A percentile compares a stretch with the other conserved stretches of the same genome.
Conservation (phyloP, 2,113 vertebrate species). For the Oxyruncus cristatus region DNA sequence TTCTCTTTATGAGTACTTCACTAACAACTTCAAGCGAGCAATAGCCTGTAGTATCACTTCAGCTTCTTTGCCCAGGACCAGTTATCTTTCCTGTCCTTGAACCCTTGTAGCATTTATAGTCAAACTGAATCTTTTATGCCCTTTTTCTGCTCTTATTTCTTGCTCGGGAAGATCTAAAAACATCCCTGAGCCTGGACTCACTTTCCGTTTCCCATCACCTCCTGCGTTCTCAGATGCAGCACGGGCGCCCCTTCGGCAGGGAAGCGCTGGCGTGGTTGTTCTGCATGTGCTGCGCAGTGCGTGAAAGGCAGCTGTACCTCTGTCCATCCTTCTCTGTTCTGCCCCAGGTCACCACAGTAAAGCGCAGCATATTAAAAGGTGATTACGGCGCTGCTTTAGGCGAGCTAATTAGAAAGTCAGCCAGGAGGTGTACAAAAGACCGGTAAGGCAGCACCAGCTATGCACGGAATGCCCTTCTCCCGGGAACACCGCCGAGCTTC, state of each 20-base stretch:
- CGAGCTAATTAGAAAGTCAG: fast-evolving
- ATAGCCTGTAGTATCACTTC: not conserved
- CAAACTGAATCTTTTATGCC: fast-evolving
- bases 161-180: not conserved
- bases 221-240: not conserved
- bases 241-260: not conserved
- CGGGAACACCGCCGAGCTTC: not conserved
- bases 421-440: fast-evolving
- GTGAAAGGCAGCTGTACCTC: fast-evolving
- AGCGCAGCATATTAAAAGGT: not conserved
- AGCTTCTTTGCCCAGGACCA: not conserved
- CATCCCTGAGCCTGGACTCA: not conserved
- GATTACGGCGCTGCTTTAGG: not conserved
- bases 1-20: not conserved
- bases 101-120: not conserved
- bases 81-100: not conserved
- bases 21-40: not conserved
- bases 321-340: too few relatives aligned
- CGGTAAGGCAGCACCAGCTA: fast-evolving
- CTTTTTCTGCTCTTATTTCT: not conserved
- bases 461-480: not conserved
- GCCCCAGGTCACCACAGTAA: not conserved
- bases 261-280: fast-evolving
- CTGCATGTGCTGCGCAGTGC: fast-evolving
- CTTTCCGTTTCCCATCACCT: not conserved